These are phyloP conservation scores for Dermochelys coriacea DNA, from an alignment of 2,797 vertebrate genomes.

Conservation along the genomic window DNA sequence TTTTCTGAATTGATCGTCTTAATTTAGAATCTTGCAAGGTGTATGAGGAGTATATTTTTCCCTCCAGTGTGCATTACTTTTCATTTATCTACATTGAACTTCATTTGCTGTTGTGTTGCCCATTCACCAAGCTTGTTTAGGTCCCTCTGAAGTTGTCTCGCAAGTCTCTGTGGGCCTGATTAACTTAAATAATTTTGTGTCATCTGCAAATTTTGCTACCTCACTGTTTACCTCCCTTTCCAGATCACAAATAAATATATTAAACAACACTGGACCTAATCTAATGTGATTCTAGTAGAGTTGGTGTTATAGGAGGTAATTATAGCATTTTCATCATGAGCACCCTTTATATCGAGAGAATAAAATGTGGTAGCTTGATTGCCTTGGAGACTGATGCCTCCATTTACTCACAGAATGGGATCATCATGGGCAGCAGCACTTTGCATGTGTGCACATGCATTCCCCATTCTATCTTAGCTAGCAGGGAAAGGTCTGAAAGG, in stretches of 20 bases:
- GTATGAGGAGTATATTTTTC: background rate
- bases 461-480: background rate
- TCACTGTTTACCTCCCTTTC: background rate
- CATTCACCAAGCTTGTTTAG: background rate
- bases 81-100: background rate
- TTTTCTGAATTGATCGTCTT: background rate
- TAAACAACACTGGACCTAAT: background rate
- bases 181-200: background rate
- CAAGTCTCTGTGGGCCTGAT: background rate
- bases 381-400: background rate
- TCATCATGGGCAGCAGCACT: background rate
- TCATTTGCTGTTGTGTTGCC: slow-evolving; percentile 23
- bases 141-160: background rate
- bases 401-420: background rate
- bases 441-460: background rate
- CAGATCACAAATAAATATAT: background rate
- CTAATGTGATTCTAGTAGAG: fast-evolving
- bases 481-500: background rate
- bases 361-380: background rate
- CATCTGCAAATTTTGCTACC: fast-evolving
- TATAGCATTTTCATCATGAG: fast-evolving
- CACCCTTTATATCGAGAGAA: fast-evolving
- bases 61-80: background rate
- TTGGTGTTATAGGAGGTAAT: fast-evolving
- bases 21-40: background rate